These are phyloP conservation scores for Drosophila elegans DNA, from an alignment of 1,140 invertebrate genomes.

Conservation along the genomic window DNA sequence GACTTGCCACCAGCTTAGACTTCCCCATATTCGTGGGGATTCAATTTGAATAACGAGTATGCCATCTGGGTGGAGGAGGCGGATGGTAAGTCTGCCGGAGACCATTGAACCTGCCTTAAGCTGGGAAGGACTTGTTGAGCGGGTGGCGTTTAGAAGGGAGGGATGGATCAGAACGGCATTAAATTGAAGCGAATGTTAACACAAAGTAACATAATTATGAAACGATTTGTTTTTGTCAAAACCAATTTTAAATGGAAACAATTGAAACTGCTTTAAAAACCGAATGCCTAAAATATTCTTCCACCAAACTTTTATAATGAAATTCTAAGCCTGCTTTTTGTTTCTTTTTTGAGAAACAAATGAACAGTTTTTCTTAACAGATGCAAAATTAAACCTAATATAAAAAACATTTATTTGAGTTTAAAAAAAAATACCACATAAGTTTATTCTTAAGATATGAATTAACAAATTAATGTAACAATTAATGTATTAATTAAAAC, in stretches of 20 bases:
- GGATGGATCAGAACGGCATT: slow-evolving; percentile 3
- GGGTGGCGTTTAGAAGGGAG: slow-evolving; percentile 1
- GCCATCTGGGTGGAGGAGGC: neutral
- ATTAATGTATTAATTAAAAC: no score
- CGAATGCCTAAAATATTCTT: neutral
- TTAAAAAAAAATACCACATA: no score
- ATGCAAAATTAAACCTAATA: no score
- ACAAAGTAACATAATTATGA: slow-evolving; percentile 19
- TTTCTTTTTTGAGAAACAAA: no score
- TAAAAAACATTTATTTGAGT: no score
- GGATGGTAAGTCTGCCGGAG: neutral
- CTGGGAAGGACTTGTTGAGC: slow-evolving; percentile 29
- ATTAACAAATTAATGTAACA: no score
- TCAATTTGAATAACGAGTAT: slow-evolving; percentile 52
- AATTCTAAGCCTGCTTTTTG: no score
- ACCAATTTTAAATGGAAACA: neutral
- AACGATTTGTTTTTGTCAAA: slow-evolving; percentile 14
- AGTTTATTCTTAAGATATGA: no score
- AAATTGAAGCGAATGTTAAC: slow-evolving; percentile 12
- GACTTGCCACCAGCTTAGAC: slow-evolving; percentile 1
- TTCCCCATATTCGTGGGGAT: slow-evolving; percentile 8
- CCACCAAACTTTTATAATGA: no score
- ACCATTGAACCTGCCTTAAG: slow-evolving; percentile 35
- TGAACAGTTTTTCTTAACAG: no score
- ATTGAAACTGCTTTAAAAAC: neutral